Base-by-base conservation (phyloP, 2,113 vertebrate species). In the Serilophus lunatus region DNA sequence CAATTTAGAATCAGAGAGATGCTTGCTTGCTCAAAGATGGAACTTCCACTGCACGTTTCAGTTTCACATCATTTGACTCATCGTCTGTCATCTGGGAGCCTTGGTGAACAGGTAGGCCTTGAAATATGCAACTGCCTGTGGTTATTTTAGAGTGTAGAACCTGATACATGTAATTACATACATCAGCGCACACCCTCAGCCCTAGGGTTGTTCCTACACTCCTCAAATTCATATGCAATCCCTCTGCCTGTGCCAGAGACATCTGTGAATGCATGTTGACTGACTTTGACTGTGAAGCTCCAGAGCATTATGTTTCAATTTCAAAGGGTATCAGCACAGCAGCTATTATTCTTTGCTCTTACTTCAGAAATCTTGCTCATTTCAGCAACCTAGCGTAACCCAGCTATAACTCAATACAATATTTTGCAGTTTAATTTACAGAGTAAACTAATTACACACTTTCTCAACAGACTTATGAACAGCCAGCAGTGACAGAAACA, bases 21-120 rank as follows among this genome's bases (percentile, higher is more conserved):
- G 59, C 94, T 96, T 93, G 31, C 69, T 78, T 89, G 45, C 82
- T 96, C 82, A 93, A 79, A 95, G 44, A n/a, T 93, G 91, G 85
- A 83, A 92, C 65, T 95, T 90, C 42, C 56, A 71, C 79, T 80
- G 74, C 2, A 22, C 1, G 0, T 92, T 94, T 96, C 64, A 87
- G 31, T 75, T 85, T 95, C 75, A 78, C 38, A 76, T 85, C 89
- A 72, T 86, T 91, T 93, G 64, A 93, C 87, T 95, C 90, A 88
- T 3, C 53, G 25, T 16, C 60, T 90, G 82, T 89, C 89, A 96
- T 79, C 88, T 92, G 82, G n/a, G 79, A 94, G 69, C 35, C 57
- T 65, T 22, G 15, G 45, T 65, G 72, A 81, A 79, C 60, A 95
- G 92, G 94, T 92, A 92, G 72, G 45, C 66, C 2, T 3, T 38